These are phyloP conservation scores for Andrena dorsata DNA, from an alignment of 2,888 invertebrate genomes.

Conservation along the genomic window DNA sequence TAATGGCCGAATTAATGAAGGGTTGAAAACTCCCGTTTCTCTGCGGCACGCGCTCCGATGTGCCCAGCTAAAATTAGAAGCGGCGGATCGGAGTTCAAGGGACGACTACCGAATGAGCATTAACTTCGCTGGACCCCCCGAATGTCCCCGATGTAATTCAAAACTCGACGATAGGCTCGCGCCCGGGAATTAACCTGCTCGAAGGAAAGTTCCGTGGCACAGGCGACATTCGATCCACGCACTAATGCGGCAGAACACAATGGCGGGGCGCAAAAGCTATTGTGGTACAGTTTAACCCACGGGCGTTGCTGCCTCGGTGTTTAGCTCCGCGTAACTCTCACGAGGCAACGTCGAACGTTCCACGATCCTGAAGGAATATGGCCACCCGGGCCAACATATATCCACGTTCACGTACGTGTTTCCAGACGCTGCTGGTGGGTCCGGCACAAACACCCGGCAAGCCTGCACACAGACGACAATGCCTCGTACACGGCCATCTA, in stretches of 20 bases:
- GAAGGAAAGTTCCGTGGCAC: conserved; percentile 3
- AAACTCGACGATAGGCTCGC: neutral
- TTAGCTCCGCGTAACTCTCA: conserved; percentile 67
- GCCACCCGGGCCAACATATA: conserved; percentile 38
- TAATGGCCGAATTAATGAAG: conserved; percentile 13
- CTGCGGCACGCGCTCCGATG: too few species aligned
- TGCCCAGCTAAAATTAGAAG: too few species aligned
- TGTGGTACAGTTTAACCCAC: conserved; percentile 42
- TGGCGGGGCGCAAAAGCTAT: conserved; percentile 18
- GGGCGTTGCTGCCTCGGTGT: conserved; percentile 52
- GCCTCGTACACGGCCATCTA: conserved; percentile 82
- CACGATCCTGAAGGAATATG: conserved; percentile 62
- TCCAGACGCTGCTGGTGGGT: conserved; percentile 27
- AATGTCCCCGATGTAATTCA: too few species aligned
- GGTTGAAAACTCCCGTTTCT: too few species aligned
- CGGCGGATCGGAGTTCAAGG: too few species aligned
- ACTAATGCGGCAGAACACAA: conserved; percentile 44
- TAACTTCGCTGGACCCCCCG: too few species aligned
- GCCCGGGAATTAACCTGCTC: conserved; percentile 10
- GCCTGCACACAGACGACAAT: conserved; percentile 57
- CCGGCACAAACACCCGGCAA: conserved; percentile 35
- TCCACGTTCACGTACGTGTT: conserved; percentile 27
- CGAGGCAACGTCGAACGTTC: conserved; percentile 56
- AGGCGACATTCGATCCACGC: conserved; percentile 36
- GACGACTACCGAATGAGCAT: too few species aligned